Evolutionary conservation across 2,888 invertebrate genomes (phyloP), one percentile per base, ranked within the genome.

Genomic region (Rhamphomyia laevipes): DNA sequence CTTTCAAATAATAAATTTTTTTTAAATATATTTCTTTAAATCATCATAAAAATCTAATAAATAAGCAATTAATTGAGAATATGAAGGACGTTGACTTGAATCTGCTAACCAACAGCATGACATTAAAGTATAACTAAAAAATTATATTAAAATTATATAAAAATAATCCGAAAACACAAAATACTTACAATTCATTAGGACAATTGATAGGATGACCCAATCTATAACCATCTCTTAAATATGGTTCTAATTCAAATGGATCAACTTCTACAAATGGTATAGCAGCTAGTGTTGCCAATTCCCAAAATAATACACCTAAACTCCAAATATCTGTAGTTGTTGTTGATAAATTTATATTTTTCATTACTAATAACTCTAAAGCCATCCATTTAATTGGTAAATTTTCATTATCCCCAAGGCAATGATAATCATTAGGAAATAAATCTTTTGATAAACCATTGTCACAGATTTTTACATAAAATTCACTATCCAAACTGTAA

Each of bases 361-460:
- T 82, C 61, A 83, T 82, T 18, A 82, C 73, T 37, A 92, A 71
- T 54, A 88, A 84, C 70, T 94, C 94, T 31, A 89, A 74, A 1
- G 93, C 86, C 61, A 93, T 72, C 93, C 93, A 94, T 69, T 93
- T 93, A 58, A 94, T 84, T 0, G 94, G 93, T 55, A 92, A 77
- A 72, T 92, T 91, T 67, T 92, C 91, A 62, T 92, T 93, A 73
- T 93, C 92, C 0, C 90, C 92, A 50, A 93, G 74, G 65, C 92
- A 93, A 66, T 91, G 87, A 71, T 94, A 94, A 67, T 94, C 93
- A 66, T 40, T 18, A 12, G 40, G 40, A 18, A 40, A 40, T 40
- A 40, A 40, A 40, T 94, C 93, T 54, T 91, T 74, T 2, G 91
- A 83, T 51, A 94, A 70, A 2, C 92, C 88, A 64, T 86, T 88